phyloP scores from a whole-genome alignment of 2,888 invertebrate species.

The Zaprionus lineosus region DNA sequence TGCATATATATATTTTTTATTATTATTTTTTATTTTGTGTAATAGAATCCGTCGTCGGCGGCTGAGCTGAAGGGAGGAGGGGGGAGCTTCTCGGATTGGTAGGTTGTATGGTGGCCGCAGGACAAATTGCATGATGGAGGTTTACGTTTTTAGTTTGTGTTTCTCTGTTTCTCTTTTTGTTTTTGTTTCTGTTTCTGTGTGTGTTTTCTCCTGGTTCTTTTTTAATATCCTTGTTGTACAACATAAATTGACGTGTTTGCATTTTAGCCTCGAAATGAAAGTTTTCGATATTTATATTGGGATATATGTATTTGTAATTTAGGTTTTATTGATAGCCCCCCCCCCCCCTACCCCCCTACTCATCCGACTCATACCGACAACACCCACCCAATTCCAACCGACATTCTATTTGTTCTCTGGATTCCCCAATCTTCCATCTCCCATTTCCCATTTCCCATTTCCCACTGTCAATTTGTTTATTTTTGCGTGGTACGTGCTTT shows the following conservation, averaged over 20 bases:
- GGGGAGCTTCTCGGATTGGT: slow-evolving; percentile 10
- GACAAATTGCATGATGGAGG: slow-evolving; percentile 37
- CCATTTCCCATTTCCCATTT: background rate
- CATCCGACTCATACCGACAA: background rate
- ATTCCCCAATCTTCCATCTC: background rate
- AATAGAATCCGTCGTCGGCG: slow-evolving; percentile 20
- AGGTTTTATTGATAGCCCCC: slow-evolving; percentile 58
- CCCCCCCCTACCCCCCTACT: background rate
- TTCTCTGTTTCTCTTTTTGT: slow-evolving; percentile 7
- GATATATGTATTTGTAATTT: slow-evolving; percentile 65
- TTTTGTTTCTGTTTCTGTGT: slow-evolving; percentile 10
- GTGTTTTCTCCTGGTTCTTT: too few relatives aligned
- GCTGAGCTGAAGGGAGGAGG: slow-evolving; percentile 8
- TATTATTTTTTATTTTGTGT: slow-evolving; percentile 23
- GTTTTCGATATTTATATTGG: slow-evolving; percentile 42
- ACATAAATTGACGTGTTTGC: slow-evolving; percentile 66
- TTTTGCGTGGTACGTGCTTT: slow-evolving; percentile 53
- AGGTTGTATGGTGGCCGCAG: slow-evolving; percentile 13
- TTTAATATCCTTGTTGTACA: slow-evolving; percentile 12
- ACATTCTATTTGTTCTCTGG: slow-evolving; percentile 5
- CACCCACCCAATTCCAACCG: too few relatives aligned
- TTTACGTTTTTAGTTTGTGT: background rate
- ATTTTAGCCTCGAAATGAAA: slow-evolving; percentile 45
- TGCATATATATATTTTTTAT: slow-evolving; percentile 7
- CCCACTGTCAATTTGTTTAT: slow-evolving; percentile 61